These are phyloP conservation scores for Hyposoter didymator DNA, from an alignment of 2,888 invertebrate genomes.

Conservation along the genomic window DNA sequence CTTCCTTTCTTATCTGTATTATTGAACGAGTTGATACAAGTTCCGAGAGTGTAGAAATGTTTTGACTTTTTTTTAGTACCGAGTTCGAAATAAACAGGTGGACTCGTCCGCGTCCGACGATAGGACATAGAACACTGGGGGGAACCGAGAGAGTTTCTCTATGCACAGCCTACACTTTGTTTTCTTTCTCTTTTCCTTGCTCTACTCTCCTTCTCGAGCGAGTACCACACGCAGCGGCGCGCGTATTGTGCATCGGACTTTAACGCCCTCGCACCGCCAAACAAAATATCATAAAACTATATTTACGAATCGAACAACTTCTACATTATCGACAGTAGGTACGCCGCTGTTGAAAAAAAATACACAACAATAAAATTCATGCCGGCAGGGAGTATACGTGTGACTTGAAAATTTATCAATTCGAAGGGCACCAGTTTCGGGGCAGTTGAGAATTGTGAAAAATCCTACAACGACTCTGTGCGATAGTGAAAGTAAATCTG, in stretches of 20 bases:
- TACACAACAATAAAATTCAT: background rate
- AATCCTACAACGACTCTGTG: too few species aligned
- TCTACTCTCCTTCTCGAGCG: conserved; percentile 19
- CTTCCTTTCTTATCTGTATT: background rate
- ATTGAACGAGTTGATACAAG: background rate
- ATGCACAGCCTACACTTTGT: conserved; percentile 27
- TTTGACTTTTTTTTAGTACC: conserved; percentile 28
- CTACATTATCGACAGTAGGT: conserved; percentile 25
- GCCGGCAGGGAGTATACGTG: background rate
- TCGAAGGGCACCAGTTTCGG: background rate
- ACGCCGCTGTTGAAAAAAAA: background rate
- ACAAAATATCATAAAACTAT: background rate
- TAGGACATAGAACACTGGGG: conserved; percentile 39
- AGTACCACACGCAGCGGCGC: conserved; percentile 57
- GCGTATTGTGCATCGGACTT: conserved; percentile 8
- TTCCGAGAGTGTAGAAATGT: background rate
- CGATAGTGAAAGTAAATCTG: too few species aligned
- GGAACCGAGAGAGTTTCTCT: conserved; percentile 45
- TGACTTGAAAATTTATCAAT: background rate
- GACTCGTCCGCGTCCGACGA: conserved; percentile 67
- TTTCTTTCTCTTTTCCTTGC: conserved; percentile 19
- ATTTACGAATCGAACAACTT: conserved; percentile 19
- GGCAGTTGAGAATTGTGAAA: too few species aligned
- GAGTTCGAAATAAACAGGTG: conserved; percentile 64
- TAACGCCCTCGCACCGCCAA: conserved; percentile 15